Evolutionary conservation across 2,113 vertebrate genomes (phyloP).

Genomic region (Sylvia atricapilla): DNA sequence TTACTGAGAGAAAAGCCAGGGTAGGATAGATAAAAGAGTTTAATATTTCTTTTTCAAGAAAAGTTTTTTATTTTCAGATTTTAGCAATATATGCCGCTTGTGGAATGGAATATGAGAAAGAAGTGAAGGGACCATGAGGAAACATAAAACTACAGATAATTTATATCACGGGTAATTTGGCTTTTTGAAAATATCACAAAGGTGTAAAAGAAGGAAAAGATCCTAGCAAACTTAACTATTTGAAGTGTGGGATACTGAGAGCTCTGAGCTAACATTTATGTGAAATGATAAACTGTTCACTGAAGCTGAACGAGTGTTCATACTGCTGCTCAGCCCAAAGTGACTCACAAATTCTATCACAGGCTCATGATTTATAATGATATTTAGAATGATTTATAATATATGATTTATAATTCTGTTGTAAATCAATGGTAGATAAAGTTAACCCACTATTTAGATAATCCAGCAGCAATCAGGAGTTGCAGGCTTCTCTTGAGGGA

Average conservation of each 20-base stretch:
- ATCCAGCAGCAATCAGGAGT: neutral
- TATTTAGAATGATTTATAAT: neutral
- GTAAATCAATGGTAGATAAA: neutral
- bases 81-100: neutral
- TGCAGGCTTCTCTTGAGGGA: neutral
- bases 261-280: neutral
- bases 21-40: neutral
- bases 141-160: neutral
- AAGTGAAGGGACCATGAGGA: neutral
- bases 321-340: neutral
- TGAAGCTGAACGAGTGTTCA: neutral
- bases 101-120: neutral
- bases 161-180: neutral
- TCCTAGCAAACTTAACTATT: neutral
- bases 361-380: neutral
- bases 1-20: neutral
- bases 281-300: neutral
- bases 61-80: neutral
- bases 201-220: neutral
- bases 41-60: neutral
- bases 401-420: neutral
- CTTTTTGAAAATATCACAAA: neutral
- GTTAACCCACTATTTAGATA: neutral
- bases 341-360: neutral
- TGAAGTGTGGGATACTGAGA: neutral